Base-by-base conservation (phyloP, 1,140 invertebrate species). In the Drosophila neocordata region DNA sequence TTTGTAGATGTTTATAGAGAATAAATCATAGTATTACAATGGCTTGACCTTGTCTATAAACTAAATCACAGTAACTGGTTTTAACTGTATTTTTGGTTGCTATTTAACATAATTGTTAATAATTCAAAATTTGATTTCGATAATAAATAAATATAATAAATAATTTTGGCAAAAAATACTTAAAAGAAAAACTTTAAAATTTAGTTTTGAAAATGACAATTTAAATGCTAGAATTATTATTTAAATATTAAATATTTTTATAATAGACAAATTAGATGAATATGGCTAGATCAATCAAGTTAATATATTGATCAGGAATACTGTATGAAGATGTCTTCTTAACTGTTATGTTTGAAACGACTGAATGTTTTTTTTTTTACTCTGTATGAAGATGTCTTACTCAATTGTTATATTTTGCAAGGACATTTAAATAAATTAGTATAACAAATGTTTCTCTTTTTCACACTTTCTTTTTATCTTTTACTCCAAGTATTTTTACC, bases 41-140 rank as follows among this genome's bases (percentile, higher is more conserved):
- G 18, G 41, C 15, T 48, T 48, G 38, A 68, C 64, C 62, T 18
- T 53, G 55, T 34, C 72, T 76, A 76, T 59, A 48, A 76, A 76
- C 72, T 76, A 76, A 76, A 76, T 76, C 73, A 76, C 73, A 76
- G 73, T 69, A 31, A 31, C 27, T 61, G 59, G 59, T 61, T 61
- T 61, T 20, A 76, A 69, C 65, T 76, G 65, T 73, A 67, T 56
- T 69, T 65, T 57, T 35, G 55, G 12, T 24, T 13, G n/a, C 4
- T 20, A 35, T 55, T 69, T 55, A 56, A 56, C 60, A 58, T 68
- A 65, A 56, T 24, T 63, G 72, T 59, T 75, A 64, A 56, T 18
- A 34, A 12, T 34, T 60, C 9, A 41, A 1, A 48, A 18, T 24
- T 41, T 48, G 12, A 24, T 24, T 41, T 61, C 59, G 35, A 38